Conservation (phyloP, 2,113 vertebrate genomes). For the Circaetus cinerascens region DNA sequence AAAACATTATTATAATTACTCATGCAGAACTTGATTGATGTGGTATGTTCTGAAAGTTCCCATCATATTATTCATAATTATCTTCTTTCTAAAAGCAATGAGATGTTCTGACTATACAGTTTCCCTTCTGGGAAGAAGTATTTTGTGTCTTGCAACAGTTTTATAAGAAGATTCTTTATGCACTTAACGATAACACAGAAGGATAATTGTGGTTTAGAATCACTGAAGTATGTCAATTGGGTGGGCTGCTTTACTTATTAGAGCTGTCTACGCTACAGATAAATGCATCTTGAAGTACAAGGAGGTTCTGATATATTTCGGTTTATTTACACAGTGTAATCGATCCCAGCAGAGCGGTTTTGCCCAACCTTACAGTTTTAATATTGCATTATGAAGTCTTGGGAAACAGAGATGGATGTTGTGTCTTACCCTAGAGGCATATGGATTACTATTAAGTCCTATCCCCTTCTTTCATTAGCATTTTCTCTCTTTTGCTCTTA, state of each 20-base stretch:
- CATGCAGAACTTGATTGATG: constrained; percentile 1
- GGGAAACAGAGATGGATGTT: neutral
- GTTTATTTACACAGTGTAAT: neutral
- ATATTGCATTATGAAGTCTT: neutral
- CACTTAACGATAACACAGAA: neutral
- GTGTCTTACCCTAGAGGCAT: neutral
- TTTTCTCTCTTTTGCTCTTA: neutral
- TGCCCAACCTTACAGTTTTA: neutral
- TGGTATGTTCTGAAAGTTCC: constrained; percentile 22
- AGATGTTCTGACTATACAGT: neutral
- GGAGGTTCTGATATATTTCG: neutral
- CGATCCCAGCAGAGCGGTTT: neutral
- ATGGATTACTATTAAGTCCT: neutral
- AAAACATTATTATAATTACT: constrained; percentile 1
- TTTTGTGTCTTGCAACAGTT: neutral
- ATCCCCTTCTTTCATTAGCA: neutral
- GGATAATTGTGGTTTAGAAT: neutral
- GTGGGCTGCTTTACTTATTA: neutral
- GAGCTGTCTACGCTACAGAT: neutral
- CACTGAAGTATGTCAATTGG: neutral
- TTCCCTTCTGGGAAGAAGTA: neutral
- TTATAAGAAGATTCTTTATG: neutral
- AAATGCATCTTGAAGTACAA: neutral
- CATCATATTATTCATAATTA: constrained; percentile 6
- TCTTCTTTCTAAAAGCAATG: constrained; percentile 5